Conservation (phyloP, 2,113 vertebrate genomes). For the Zosterops japonicus region DNA sequence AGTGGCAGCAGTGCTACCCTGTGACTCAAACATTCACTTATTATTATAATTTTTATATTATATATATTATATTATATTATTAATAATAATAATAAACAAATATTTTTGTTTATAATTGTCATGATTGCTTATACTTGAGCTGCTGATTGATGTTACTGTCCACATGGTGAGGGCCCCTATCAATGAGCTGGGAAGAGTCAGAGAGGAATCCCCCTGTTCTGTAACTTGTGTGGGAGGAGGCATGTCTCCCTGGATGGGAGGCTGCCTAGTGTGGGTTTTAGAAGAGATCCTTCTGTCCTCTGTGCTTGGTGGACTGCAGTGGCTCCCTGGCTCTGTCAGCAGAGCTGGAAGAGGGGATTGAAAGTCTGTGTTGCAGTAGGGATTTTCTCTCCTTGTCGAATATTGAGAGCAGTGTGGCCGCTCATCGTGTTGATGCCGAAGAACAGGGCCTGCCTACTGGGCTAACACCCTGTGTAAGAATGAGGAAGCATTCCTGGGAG, state of each 20-base stretch:
- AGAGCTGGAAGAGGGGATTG: not conserved
- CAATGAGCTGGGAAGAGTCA: not conserved
- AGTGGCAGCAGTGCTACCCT: not conserved
- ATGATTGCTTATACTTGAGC: not conserved
- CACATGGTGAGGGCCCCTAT: not conserved
- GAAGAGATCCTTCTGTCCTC: not conserved
- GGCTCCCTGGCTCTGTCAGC: not conserved
- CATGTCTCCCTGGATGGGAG: not conserved
- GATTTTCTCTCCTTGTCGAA: not conserved
- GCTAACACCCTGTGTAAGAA: not conserved
- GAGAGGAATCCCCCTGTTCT: not conserved
- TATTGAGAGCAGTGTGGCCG: not conserved
- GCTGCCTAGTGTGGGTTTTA: not conserved
- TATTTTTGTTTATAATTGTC: slow-evolving; percentile 29
- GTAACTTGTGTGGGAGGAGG: not conserved
- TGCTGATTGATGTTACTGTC: not conserved
- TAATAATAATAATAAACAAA: not conserved
- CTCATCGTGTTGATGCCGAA: rapidly evolving
- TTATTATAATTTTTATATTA: too few relatives aligned
- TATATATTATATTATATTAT: too few relatives aligned
- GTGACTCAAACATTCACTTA: slow-evolving; percentile 2
- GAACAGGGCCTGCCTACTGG: not conserved
- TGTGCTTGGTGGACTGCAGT: not conserved
- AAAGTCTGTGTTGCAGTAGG: not conserved
- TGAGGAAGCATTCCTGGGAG: not conserved